Evolutionary conservation across 2,113 vertebrate species (phyloP).

Genomic region (Austrofundulus limnaeus): DNA sequence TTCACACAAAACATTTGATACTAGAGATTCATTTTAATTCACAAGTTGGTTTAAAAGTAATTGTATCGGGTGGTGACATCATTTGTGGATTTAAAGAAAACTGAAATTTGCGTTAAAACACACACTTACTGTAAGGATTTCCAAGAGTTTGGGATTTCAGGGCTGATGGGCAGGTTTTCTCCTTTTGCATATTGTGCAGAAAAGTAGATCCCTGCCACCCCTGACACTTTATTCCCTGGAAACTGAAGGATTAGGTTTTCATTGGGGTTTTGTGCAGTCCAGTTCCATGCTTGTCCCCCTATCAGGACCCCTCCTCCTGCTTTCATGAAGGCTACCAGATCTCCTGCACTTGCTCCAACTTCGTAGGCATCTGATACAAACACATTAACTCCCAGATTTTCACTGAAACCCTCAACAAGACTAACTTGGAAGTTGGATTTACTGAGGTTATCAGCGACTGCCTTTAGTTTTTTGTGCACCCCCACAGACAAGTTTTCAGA

Average conservation of each 20-base stretch:
- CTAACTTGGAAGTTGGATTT: conserved; percentile 32
- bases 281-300: conserved; percentile 86
- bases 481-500: conserved; percentile 62
- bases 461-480: conserved; percentile 63
- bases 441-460: conserved; percentile 73
- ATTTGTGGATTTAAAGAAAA: background rate
- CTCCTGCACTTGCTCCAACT: conserved; percentile 47
- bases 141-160: background rate
- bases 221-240: conserved; percentile 85
- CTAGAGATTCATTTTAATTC: too few species aligned
- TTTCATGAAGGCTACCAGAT: conserved; percentile 81
- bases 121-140: background rate
- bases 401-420: conserved; percentile 59
- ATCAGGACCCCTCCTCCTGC: conserved; percentile 85
- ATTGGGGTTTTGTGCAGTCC: conserved; percentile 74
- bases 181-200: conserved; percentile 46
- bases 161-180: background rate
- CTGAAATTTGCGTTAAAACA: background rate
- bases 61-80: too few species aligned
- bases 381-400: conserved; percentile 67
- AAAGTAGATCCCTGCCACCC: conserved; percentile 87
- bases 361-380: conserved; percentile 82
- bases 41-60: too few species aligned
- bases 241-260: conserved; percentile 81
- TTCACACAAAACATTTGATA: too few species aligned